Percentiles rank a stretch among this genome's conserved stretches.
Evolutionary conservation across 1,140 invertebrate species (phyloP).

Genomic region (Yoshiicerus persimilis): DNA sequence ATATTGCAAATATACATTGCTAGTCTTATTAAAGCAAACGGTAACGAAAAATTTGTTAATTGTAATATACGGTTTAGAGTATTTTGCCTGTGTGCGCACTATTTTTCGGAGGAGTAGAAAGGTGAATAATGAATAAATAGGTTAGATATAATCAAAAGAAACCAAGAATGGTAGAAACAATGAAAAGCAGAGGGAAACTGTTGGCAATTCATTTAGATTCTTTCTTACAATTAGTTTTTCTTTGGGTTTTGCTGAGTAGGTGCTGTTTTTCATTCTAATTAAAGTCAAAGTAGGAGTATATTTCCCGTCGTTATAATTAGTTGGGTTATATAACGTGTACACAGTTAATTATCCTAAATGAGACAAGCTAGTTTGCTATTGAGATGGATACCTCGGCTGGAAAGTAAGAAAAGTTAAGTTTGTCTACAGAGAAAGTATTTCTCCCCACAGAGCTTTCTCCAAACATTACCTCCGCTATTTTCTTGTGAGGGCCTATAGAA

Average conservation of each 20-base stretch:
- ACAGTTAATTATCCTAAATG: background rate
- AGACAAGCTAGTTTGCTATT: background rate
- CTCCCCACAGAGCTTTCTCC: background rate
- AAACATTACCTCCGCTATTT: background rate
- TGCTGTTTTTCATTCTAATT: background rate
- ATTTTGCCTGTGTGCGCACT: no score
- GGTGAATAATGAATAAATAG: no score
- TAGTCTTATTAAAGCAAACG: no score
- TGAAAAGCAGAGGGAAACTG: background rate
- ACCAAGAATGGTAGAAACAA: background rate
- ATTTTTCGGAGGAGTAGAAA: no score
- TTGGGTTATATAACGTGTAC: background rate
- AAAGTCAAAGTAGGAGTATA: background rate
- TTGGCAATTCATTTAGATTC: background rate
- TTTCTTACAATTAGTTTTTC: background rate
- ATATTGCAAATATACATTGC: no score
- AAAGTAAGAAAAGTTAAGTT: background rate
- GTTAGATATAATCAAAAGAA: background rate
- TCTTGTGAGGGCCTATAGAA: background rate
- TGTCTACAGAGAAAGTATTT: background rate
- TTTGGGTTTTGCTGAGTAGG: background rate
- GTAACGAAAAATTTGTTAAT: no score
- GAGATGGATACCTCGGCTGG: background rate
- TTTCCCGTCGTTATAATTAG: background rate
- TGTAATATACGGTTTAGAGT: no score